Conservation (phyloP, 37 sponge, comb jelly and placozoan species). For the Spongia lamella region DNA sequence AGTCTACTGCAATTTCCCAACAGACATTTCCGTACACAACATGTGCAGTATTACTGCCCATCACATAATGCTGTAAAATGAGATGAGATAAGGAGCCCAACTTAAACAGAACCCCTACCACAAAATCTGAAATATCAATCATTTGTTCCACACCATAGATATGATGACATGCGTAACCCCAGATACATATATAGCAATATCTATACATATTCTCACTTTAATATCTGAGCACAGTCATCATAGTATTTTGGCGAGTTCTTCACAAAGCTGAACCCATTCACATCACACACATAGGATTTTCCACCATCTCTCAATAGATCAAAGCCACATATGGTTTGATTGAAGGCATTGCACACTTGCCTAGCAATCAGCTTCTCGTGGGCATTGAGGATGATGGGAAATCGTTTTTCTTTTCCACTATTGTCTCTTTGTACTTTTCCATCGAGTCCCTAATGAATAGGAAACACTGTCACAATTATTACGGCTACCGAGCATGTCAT, state of each 20-base stretch:
- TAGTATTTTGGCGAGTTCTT: constrained; percentile 94
- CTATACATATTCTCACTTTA: constrained; percentile 83
- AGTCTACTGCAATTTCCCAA: no score
- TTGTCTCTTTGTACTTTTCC: constrained; percentile 94
- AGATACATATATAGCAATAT: no score
- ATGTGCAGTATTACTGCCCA: no score
- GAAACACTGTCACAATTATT: no score
- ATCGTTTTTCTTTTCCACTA: constrained; percentile 84
- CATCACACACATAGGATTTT: constrained; percentile 96
- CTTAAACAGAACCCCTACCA: no score
- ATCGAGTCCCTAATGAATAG: constrained; percentile 89
- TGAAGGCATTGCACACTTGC: constrained; percentile 82
- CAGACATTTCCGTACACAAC: no score
- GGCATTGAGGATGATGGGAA: constrained; percentile 89
- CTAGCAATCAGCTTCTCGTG: constrained; percentile 91
- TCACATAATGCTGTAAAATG: no score
- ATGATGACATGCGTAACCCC: no score
- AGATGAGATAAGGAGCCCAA: no score
- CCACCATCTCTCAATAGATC: constrained; percentile 93
- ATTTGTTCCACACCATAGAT: no score
- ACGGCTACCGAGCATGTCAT: no score
- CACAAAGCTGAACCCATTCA: constrained; percentile 98
- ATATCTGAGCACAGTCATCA: constrained; percentile 90
- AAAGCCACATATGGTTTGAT: constrained; percentile 97
- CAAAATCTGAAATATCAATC: no score